Evolutionary conservation across 2,888 invertebrate species (phyloP).

Genomic region (Lamproptera curius): DNA sequence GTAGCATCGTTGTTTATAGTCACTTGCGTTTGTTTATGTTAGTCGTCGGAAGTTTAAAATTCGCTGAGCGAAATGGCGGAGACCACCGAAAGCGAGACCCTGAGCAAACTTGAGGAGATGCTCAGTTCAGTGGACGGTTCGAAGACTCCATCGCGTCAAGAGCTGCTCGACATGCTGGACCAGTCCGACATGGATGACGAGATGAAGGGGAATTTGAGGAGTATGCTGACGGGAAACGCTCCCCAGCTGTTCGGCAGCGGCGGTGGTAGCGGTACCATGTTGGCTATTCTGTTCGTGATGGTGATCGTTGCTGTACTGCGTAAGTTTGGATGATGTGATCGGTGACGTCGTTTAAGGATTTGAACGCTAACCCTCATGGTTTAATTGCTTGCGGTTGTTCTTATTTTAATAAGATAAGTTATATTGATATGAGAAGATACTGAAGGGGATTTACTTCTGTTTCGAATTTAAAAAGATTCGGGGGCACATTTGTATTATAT

Average conservation of each 20-base stretch:
- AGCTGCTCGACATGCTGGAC: constrained; percentile 78
- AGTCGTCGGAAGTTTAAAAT: neutral
- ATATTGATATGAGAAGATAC: no score
- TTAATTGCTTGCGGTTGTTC: no score
- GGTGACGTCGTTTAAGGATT: no score
- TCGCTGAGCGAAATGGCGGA: constrained; percentile 32
- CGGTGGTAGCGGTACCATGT: constrained; percentile 38
- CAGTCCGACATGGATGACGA: constrained; percentile 79
- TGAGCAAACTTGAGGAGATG: constrained; percentile 45
- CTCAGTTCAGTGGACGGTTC: constrained; percentile 52
- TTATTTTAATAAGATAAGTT: no score
- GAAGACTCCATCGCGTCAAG: constrained; percentile 68
- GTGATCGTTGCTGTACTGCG: constrained; percentile 53
- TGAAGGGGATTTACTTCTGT: no score
- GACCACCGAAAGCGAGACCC: constrained; percentile 31
- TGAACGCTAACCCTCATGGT: no score
- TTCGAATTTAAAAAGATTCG: no score
- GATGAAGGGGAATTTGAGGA: constrained; percentile 77
- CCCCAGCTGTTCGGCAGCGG: constrained; percentile 53
- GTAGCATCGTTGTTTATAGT: neutral
- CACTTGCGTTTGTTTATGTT: neutral
- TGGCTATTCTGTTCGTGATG: constrained; percentile 49
- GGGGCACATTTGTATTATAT: no score
- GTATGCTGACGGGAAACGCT: constrained; percentile 66
- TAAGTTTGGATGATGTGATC: constrained; percentile 39